Evolutionary conservation across 2,888 invertebrate genomes (phyloP).

Genomic region (Norana najaformis): DNA sequence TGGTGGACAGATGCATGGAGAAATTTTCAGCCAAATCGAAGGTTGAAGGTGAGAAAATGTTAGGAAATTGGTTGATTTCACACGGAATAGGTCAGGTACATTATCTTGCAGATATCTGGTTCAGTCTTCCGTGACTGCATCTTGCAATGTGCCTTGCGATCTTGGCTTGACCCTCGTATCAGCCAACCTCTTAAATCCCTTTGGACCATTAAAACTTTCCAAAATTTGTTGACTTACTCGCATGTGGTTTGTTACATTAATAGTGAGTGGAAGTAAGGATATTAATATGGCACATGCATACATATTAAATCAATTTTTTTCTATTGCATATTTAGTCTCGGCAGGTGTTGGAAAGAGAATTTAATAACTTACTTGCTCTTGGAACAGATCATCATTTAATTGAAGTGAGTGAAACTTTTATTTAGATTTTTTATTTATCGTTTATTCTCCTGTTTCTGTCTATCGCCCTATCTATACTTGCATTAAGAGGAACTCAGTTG

Average conservation of each 20-base stretch:
- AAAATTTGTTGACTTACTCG: neutral
- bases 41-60: too few relatives aligned
- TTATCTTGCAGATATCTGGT: neutral
- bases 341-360: slow-evolving; percentile 87
- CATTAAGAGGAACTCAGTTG: too few relatives aligned
- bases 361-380: slow-evolving; percentile 76
- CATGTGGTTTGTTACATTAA: neutral
- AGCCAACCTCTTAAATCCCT: too few relatives aligned
- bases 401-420: slow-evolving; percentile 25
- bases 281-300: neutral
- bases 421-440: neutral
- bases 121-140: neutral
- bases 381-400: slow-evolving; percentile 33
- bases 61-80: too few relatives aligned
- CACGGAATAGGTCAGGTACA: too few relatives aligned
- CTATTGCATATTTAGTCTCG: slow-evolving; percentile 72
- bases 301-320: neutral
- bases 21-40: too few relatives aligned
- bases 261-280: neutral
- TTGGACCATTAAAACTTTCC: too few relatives aligned
- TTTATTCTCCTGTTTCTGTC: neutral
- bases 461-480: too few relatives aligned
- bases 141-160: neutral
- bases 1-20: too few relatives aligned
- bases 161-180: too few relatives aligned